A percentile compares a stretch with the other conserved stretches of the same genome.
These are phyloP conservation scores for Buceros bicornis DNA, from an alignment of 2,797 vertebrate species.

Conservation along the genomic window DNA sequence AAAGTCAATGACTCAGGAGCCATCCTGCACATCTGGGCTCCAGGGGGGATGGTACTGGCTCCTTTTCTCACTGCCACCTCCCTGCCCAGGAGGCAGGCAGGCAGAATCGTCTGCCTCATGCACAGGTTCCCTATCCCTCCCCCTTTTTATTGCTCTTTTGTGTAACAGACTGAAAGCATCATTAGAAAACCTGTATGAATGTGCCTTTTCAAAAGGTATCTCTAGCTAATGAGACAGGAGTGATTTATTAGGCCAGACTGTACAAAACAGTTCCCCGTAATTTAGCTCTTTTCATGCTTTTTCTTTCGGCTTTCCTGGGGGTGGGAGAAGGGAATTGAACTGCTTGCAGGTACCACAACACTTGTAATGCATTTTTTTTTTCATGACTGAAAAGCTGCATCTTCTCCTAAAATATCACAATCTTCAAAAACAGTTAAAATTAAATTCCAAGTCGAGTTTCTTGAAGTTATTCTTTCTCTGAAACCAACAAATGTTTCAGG, in stretches of 20 bases:
- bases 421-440: slow-evolving; percentile 6
- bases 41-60: background rate
- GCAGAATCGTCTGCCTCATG: background rate
- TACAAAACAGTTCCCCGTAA: background rate
- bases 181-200: background rate
- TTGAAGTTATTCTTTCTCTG: slow-evolving; percentile 21
- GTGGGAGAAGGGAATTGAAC: background rate
- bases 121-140: background rate
- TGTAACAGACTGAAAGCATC: background rate
- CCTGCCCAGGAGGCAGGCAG: background rate
- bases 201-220: background rate
- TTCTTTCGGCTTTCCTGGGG: background rate
- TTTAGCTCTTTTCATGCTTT: background rate
- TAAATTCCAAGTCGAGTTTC: background rate
- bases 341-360: background rate
- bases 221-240: background rate
- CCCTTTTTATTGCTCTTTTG: background rate
- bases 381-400: background rate
- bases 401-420: background rate
- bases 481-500: slow-evolving; percentile 29
- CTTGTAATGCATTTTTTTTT: background rate
- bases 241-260: background rate
- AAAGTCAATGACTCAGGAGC: background rate
- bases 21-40: background rate
- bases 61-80: background rate